Evolutionary conservation across 1,140 invertebrate genomes (phyloP).

Genomic region (Antheraea mylitta): DNA sequence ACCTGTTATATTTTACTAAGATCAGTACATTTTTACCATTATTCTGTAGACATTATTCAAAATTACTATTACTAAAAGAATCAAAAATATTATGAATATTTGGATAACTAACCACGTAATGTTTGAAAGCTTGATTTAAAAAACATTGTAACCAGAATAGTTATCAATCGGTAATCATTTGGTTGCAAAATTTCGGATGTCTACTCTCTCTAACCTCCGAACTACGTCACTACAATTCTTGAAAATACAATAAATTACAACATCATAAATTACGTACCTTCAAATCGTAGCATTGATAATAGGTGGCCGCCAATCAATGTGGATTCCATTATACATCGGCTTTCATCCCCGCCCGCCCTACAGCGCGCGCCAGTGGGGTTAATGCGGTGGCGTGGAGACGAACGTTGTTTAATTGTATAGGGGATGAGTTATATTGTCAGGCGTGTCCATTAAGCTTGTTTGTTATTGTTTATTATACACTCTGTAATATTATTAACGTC

Average conservation of each 20-base stretch:
- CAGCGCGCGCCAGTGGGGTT: background rate
- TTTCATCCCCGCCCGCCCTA: background rate
- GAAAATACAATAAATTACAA: background rate
- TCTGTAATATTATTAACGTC: background rate
- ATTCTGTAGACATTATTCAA: no score
- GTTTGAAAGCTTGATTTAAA: no score
- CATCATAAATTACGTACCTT: background rate
- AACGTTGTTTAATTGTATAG: background rate
- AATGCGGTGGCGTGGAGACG: background rate
- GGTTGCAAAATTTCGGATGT: no score
- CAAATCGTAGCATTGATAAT: background rate
- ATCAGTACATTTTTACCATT: no score
- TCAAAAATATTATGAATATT: no score
- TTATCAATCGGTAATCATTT: no score
- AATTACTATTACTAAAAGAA: no score
- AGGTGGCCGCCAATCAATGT: background rate
- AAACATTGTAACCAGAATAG: no score
- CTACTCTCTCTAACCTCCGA: no score
- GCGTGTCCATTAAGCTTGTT: background rate
- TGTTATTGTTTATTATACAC: background rate
- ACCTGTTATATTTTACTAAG: no score
- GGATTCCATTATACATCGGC: background rate
- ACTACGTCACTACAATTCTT: no score
- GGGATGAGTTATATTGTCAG: slow-evolving; percentile 4
- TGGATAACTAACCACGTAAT: no score